Base-by-base conservation (phyloP, 2,797 vertebrate genomes). In the Myotis daubentonii region DNA sequence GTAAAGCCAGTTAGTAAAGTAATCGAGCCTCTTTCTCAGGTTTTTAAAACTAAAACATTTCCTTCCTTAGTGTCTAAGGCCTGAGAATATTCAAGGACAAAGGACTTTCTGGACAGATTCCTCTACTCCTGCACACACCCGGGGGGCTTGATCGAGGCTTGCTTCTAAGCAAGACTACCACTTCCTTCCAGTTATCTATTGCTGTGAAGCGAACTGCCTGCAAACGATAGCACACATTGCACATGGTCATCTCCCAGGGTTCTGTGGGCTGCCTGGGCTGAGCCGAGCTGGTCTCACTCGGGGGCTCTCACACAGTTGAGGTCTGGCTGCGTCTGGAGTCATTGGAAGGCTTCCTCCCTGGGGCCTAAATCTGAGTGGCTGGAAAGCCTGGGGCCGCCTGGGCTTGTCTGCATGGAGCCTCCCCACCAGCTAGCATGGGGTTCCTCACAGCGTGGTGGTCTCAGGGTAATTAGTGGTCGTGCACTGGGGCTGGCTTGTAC, bases 31-130 rank as follows among this genome's bases (percentile, higher is more conserved):
- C 33, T 91, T 74, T 51, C 30, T 83, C 9, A 1, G 15, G 17
- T 4, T 15, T 65, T 91, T 91, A 72, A n/a, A 75, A 93, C 38
- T 5, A 90, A 92, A 89, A 65, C 8, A 84, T 55, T 90, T 82
- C 36, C 17, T 83, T 79, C n/a, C 23, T 78, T 38, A 47, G 66
- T 84, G 30, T 65, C 7, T 47, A 53, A 84, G 41, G 8, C 36
- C 51, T 41, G 74, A 91, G 28, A 78, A 44, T 17, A 81, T 6
- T 15, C 28, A 25, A 41, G 30, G 30, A 38, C 60, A 84, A 62
- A 91, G 66, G 49, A 13, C 15, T 60, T 8, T 60, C 33, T 30
- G 9, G 38, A 41, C 53, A 62, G 76, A 47, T 65, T n/a, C 16
- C 19, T 47, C 44, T 51, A 23, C 4, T 28, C 28, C 53, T 49